These are phyloP conservation scores for Barnardius zonarius DNA, from an alignment of 2,113 vertebrate species.

Conservation along the genomic window DNA sequence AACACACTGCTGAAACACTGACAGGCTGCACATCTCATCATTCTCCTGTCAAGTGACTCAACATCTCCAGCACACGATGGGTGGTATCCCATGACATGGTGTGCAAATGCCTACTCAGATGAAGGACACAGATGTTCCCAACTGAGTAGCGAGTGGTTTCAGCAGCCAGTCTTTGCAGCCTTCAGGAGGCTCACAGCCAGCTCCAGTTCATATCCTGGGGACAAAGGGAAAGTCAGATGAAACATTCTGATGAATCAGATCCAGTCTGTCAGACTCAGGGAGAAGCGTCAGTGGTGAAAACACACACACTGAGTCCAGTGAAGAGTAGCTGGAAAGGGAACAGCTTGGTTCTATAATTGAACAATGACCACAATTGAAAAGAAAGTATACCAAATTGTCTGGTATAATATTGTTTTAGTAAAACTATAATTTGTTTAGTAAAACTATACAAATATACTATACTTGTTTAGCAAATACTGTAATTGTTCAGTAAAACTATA, in stretches of 20 bases:
- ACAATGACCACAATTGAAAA: background rate
- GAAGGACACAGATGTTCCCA: background rate
- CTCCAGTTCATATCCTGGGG: background rate
- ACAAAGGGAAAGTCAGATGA: background rate
- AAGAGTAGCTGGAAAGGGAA: background rate
- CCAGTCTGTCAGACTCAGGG: background rate
- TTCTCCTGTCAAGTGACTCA: accelerated
- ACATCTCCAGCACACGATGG: background rate
- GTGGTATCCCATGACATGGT: background rate
- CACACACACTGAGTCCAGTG: background rate
- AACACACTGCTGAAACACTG: background rate
- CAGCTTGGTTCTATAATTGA: background rate
- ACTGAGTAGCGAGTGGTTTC: background rate
- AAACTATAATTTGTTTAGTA: background rate
- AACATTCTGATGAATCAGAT: background rate
- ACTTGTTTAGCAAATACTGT: background rate
- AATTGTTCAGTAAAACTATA: background rate
- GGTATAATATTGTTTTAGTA: background rate
- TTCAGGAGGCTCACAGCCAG: background rate
- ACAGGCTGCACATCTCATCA: too few relatives aligned
- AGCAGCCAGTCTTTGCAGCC: background rate
- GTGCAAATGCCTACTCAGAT: accelerated
- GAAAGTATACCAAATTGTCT: background rate
- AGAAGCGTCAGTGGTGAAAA: background rate
- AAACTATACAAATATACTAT: background rate